Percentiles rank a stretch among this genome's conserved stretches.
phyloP scores from a whole-genome alignment of 2,888 invertebrate genomes.

The Azorinus chamasolen region DNA sequence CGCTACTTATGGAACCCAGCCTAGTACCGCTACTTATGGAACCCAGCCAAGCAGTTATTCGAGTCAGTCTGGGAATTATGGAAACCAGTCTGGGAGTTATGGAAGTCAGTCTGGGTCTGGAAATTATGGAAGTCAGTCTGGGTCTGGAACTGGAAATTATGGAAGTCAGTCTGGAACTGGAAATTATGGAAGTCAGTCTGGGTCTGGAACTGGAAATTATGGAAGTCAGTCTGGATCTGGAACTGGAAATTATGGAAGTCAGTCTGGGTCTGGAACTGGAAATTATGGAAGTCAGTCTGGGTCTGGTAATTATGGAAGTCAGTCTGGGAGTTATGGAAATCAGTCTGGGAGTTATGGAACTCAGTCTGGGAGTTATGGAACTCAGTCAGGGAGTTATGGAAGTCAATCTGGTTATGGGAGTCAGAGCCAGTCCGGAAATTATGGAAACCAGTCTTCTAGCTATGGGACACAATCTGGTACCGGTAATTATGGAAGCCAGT shows the following conservation, averaged over 20 bases:
- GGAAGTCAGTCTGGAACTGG: neutral
- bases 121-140: slow-evolving; percentile 3
- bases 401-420: neutral
- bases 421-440: neutral
- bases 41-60: slow-evolving; percentile 4
- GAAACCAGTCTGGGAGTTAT: slow-evolving; percentile 1
- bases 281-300: neutral
- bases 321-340: neutral
- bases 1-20: slow-evolving; percentile 2
- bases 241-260: no score
- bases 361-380: slow-evolving; percentile 23
- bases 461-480: neutral
- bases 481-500: neutral
- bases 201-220: slow-evolving; percentile 24
- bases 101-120: slow-evolving; percentile 4
- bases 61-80: slow-evolving; percentile 3
- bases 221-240: slow-evolving; percentile 20
- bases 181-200: neutral
- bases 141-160: neutral
- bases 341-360: slow-evolving; percentile 19
- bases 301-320: neutral
- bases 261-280: neutral
- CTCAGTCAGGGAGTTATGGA: slow-evolving; percentile 15
- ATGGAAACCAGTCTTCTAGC: neutral
- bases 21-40: slow-evolving; percentile 3